These are phyloP conservation scores for Brotula barbata DNA, from an alignment of 2,797 vertebrate species.

Conservation along the genomic window DNA sequence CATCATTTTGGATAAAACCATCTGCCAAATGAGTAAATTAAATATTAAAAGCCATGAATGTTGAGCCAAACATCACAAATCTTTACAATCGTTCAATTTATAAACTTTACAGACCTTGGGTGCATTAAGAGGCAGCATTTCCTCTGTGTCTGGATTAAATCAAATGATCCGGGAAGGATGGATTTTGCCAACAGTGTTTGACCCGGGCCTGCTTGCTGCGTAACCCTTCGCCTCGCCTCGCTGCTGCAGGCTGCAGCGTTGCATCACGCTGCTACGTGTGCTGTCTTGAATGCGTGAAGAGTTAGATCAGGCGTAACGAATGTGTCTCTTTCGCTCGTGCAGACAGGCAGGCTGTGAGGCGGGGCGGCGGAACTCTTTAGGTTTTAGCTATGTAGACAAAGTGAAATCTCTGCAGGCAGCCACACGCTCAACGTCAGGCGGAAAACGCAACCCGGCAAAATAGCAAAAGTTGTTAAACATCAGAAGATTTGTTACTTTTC, in stretches of 20 bases:
- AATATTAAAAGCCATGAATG: no score
- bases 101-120: no score
- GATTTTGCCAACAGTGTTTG: constrained; percentile 19
- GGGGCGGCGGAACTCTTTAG: no score
- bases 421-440: not conserved
- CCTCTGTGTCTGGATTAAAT: no score
- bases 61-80: no score
- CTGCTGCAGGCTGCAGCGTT: constrained; percentile 38
- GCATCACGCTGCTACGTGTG: constrained; percentile 31
- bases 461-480: constrained; percentile 6
- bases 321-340: not conserved
- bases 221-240: constrained; percentile 37
- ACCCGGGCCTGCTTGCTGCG: constrained; percentile 17
- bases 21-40: no score
- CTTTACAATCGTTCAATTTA: no score
- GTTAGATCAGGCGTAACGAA: not conserved
- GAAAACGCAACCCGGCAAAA: constrained; percentile 2
- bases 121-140: no score
- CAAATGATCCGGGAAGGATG: not conserved
- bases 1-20: no score
- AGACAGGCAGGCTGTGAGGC: not conserved
- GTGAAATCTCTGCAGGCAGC: not conserved
- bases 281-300: constrained; percentile 13
- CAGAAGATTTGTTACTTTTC: constrained; percentile 12
- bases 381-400: not conserved